Percentiles rank a stretch among this genome's conserved stretches.
Conservation (phyloP, 2,888 invertebrate genomes). For the Acheta domesticus region DNA sequence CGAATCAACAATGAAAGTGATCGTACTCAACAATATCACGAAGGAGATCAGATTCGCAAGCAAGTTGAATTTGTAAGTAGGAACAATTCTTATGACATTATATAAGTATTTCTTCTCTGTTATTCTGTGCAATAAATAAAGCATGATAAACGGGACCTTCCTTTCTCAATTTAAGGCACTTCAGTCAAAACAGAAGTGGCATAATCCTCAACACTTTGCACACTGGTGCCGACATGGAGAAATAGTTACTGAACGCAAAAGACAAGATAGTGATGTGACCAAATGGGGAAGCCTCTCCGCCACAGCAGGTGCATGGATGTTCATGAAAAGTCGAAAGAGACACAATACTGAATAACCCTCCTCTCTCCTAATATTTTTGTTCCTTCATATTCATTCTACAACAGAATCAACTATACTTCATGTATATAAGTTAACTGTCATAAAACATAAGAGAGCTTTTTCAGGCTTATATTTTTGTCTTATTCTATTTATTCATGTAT, state of each 20-base stretch:
- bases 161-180: not conserved
- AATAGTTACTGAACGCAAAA: constrained; percentile 39
- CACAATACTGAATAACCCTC: constrained; percentile 24
- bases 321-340: constrained; percentile 51
- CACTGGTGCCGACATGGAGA: constrained; percentile 71
- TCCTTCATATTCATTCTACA: not conserved
- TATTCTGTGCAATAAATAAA: too few relatives aligned
- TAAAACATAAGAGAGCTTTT: not conserved
- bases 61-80: constrained; percentile 45
- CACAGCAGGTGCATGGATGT: constrained; percentile 64
- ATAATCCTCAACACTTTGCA: constrained; percentile 64
- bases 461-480: not conserved
- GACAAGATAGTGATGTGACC: constrained; percentile 64
- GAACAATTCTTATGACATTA: constrained; percentile 2
- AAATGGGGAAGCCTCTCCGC: constrained; percentile 70
- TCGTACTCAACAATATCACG: constrained; percentile 64
- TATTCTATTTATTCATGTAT: not conserved
- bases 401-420: too few relatives aligned
- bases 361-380: not conserved
- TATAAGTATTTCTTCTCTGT: not conserved
- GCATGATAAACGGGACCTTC: too few relatives aligned
- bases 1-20: constrained; percentile 71
- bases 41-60: constrained; percentile 64
- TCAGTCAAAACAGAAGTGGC: constrained; percentile 47
- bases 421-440: too few relatives aligned